phyloP scores from a whole-genome alignment of 2,888 invertebrate species.

The Euplexia lucipara region DNA sequence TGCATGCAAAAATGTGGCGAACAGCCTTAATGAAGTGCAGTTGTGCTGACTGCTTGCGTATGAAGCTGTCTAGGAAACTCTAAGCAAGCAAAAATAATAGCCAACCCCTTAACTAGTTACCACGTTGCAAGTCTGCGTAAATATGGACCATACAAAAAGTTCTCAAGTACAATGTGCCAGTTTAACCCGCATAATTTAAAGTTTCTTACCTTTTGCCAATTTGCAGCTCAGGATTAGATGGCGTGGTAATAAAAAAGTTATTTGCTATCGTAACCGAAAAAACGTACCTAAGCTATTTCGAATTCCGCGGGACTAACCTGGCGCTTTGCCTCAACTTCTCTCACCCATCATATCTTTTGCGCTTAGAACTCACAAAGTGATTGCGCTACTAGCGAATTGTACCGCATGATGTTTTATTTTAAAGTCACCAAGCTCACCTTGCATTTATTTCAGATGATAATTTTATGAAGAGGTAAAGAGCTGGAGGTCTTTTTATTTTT shows the following conservation, averaged over 20 bases:
- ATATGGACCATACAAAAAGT: conserved; percentile 16
- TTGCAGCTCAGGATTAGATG: no score
- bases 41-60: conserved; percentile 28
- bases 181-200: no score
- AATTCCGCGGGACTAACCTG: no score
- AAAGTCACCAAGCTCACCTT: background rate
- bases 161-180: background rate
- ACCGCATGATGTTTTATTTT: background rate
- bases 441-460: background rate
- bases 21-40: conserved; percentile 41
- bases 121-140: background rate
- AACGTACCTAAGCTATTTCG: no score
- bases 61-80: conserved; percentile 15
- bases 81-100: conserved; percentile 47
- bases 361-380: background rate
- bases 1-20: conserved; percentile 44
- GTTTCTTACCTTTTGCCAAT: no score
- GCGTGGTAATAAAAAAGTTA: no score
- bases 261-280: no score
- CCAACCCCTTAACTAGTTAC: conserved; percentile 6
- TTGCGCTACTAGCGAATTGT: background rate
- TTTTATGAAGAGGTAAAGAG: no score
- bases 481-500: no score
- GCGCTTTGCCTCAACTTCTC: no score
- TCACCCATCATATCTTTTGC: conserved; percentile 5